Base-by-base conservation (phyloP, 2,797 vertebrate genomes). In the Mallotus villosus region DNA sequence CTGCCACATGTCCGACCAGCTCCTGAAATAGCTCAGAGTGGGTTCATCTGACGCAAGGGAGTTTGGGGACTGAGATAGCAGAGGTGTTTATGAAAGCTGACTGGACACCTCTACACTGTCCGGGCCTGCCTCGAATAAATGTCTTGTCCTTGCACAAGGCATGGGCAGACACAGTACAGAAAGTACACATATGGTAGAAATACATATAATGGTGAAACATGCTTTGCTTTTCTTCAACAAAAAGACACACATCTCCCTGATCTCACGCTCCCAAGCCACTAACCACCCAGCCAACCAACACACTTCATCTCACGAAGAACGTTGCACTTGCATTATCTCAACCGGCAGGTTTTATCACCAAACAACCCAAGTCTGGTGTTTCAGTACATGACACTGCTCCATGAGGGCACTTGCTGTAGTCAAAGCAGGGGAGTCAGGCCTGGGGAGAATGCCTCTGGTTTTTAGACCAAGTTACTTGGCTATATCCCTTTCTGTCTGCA, bases 1-100 rank as follows among this genome's bases (percentile, higher is more conserved):
- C 34, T 71, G 71, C 16, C 17, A 66, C 46, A 61, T 60, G 59
- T 27, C 57, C 72, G 49, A 24, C 25, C 55, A 55, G 25, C 19
- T 67, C 25, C n/a, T 60, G 34, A 49, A 66, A 51, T 16, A 71
- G 67, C 58, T 14, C 25, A 57, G 24, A 22, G 11, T 16, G 2
- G 32, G 25, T 63, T 22, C 61, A 60, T 37, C 9, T 27, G 24
- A 63, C 16, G 2, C 46, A n/a, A 11, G 60, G 60, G 5, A 7
- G 61, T 9, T 9, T 21, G 16, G 22, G n/a, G 19, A 49, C 21
- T 62, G 25, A 62, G 72, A 68, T 53, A 68, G 64, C 41, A 53
- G 14, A 19, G 37, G 57, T 34, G 25, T 61, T 41, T 62, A 22
- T 11, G 19, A 67, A 24, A 14, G 14, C 24, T 32, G 17, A 66